Evolutionary conservation across 2,888 invertebrate species (phyloP), one percentile per base, ranked within the genome.

Genomic region (Monopis laevigella): DNA sequence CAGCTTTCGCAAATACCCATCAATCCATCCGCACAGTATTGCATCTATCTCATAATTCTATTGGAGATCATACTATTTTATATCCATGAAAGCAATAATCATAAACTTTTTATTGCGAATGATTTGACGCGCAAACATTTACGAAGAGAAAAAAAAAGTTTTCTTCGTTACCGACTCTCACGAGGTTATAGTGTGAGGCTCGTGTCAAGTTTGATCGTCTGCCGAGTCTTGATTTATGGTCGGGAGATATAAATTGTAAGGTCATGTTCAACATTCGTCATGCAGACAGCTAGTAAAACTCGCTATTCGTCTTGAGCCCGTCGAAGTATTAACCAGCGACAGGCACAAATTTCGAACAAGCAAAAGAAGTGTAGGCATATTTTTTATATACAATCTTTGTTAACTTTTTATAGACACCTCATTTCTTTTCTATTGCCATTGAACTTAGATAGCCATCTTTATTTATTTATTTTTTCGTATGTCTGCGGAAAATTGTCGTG

Each of bases 81-180:
- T 73, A 68, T 70, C 64, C 65, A 67, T 64, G 69, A 68, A 67
- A 59, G 70, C 65, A 36, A 72, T 73, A 68, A 69, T 71, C 73
- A 71, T 74, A 75, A 75, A 74, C 55, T 65, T 77, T 77, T 77
- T 77, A 77, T 71, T 66, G 59, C 69, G 62, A 62, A 69, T 69
- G 70, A 64, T 69, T 59, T 55, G 58, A 57, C 56, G 60, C 64
- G 61, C 64, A 61, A 68, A 73, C 72, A 71, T 71, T 71, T 69
- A 66, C 49, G 54, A 48, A 52, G 53, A 50, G 45, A 51, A 53
- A 54, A n/a, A n/a, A 40, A 50, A 49, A 46, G 45, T 39, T 42
- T 17, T 40, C 18, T 39, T 24, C 26, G 44, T 39, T 40, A 39
- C 42, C 36, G 43, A 43, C 42, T 43, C 58, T 59, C 55, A 41